Percentiles rank a stretch among this genome's conserved stretches.
phyloP scores from a whole-genome alignment of 2,113 vertebrate genomes.

The Ictalurus furcatus region DNA sequence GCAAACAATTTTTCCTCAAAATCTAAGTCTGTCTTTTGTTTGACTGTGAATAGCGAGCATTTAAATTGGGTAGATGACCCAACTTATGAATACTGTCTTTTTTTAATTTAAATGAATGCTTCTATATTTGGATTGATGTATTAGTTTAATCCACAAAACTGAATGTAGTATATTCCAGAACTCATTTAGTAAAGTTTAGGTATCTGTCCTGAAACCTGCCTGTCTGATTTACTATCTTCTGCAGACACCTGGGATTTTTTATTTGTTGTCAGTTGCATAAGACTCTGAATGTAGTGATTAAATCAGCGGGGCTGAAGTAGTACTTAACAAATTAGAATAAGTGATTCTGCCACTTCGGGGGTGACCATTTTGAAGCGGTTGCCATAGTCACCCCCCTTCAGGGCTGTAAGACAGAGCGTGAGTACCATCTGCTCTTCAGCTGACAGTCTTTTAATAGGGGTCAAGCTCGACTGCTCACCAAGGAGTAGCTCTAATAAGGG shows the following conservation, averaged over 20 bases:
- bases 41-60: not conserved
- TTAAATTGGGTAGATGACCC: not conserved
- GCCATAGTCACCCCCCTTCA: slow-evolving; percentile 68
- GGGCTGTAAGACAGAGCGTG: slow-evolving; percentile 49
- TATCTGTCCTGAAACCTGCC: slow-evolving; percentile 43
- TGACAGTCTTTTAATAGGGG: slow-evolving; percentile 74
- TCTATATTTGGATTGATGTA: not conserved
- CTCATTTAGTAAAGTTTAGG: slow-evolving; percentile 55
- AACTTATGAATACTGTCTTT: not conserved
- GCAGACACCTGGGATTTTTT: slow-evolving; percentile 63
- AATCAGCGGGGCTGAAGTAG: slow-evolving; percentile 71
- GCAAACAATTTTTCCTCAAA: slow-evolving; percentile 74
- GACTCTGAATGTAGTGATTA: slow-evolving; percentile 70
- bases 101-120: not conserved
- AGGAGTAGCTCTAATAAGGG: slow-evolving; percentile 66
- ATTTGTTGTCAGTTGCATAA: slow-evolving; percentile 70
- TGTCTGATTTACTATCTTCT: slow-evolving; percentile 57
- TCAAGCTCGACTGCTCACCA: slow-evolving; percentile 71
- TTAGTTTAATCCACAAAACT: slow-evolving; percentile 23
- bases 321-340: slow-evolving; percentile 80
- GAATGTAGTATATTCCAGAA: slow-evolving; percentile 10
- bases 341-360: slow-evolving; percentile 70
- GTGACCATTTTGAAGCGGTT: slow-evolving; percentile 70
- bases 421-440: slow-evolving; percentile 73
- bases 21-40: slow-evolving; percentile 36